These are phyloP conservation scores for Alviniconcha strummeri DNA, from an alignment of 2,888 invertebrate genomes.

Conservation along the genomic window DNA sequence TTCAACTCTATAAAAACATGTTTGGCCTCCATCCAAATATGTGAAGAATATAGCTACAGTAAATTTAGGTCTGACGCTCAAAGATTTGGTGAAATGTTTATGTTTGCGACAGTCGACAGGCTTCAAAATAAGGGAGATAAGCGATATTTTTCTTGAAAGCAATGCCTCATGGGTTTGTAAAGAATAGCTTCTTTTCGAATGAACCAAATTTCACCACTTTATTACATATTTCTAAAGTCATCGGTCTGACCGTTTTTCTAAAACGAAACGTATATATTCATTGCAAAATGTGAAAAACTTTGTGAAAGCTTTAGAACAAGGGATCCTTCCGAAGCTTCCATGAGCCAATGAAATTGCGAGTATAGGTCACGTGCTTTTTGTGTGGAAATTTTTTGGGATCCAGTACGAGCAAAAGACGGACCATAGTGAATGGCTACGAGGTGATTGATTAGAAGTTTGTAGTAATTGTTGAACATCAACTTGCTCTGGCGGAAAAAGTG, in stretches of 20 bases:
- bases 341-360: constrained; percentile 44
- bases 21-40: no score
- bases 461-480: background rate
- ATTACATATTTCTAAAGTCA: background rate
- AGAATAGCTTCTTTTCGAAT: background rate
- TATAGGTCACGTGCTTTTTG: constrained; percentile 45
- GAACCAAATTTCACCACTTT: no score
- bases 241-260: no score
- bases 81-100: no score
- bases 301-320: background rate
- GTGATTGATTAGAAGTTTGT: constrained; percentile 12
- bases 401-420: constrained; percentile 27
- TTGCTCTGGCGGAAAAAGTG: background rate
- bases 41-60: no score
- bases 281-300: background rate
- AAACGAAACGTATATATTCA: background rate
- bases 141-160: background rate
- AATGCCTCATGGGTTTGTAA: constrained; percentile 1
- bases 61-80: no score
- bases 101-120: no score
- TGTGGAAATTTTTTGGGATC: constrained; percentile 44
- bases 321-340: background rate
- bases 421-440: background rate
- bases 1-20: no score
- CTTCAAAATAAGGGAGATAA: constrained; percentile 10